phyloP scores from a whole-genome alignment of 2,797 vertebrate genomes.

The Myotis findleyi region DNA sequence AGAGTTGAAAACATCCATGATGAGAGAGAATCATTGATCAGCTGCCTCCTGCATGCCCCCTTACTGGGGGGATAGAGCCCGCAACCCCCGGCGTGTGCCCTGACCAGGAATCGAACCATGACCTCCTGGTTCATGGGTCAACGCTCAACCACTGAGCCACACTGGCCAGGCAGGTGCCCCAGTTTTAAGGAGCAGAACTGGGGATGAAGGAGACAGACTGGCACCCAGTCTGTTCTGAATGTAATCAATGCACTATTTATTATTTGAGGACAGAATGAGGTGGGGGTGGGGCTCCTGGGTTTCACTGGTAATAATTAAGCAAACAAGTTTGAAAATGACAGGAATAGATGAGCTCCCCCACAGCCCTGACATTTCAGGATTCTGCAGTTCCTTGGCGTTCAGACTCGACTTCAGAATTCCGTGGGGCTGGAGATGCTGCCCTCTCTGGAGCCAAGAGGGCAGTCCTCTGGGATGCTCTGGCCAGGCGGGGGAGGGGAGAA shows the following conservation, averaged over 20 bases:
- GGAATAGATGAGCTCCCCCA: background rate
- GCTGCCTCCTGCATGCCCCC: too few species aligned
- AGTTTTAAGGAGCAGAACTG: background rate
- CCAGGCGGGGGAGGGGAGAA: background rate
- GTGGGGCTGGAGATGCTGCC: background rate
- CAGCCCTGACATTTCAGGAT: background rate
- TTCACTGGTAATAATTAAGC: slow-evolving; percentile 17
- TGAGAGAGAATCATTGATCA: too few species aligned
- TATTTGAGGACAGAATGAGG: background rate
- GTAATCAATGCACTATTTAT: background rate
- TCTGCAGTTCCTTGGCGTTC: background rate
- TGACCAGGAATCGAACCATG: too few species aligned
- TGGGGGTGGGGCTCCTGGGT: background rate
- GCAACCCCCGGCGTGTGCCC: too few species aligned
- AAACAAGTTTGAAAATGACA: background rate
- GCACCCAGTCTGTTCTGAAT: background rate
- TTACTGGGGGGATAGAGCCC: too few species aligned
- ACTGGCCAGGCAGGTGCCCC: background rate
- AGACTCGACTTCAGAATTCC: background rate
- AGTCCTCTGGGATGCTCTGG: background rate
- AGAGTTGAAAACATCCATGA: too few species aligned
- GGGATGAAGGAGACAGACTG: background rate
- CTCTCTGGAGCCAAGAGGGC: background rate
- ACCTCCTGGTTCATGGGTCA: too few species aligned
- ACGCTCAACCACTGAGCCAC: too few species aligned